Conservation (phyloP, 2,113 vertebrate genomes). For the Cheirogaleus medius region DNA sequence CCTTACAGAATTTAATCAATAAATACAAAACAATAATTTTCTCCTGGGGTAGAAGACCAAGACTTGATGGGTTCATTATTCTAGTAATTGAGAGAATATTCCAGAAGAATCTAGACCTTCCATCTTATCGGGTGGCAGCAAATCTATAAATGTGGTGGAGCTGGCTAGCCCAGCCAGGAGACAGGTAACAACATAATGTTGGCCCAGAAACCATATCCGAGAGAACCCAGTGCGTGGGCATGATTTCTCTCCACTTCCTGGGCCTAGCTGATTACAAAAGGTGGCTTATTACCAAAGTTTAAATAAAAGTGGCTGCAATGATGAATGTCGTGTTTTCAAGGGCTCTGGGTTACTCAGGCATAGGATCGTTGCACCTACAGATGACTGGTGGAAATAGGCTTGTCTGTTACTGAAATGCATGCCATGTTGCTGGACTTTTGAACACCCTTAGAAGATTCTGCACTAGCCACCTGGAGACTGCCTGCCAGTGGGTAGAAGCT, state of each 20-base stretch:
- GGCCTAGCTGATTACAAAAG: neutral
- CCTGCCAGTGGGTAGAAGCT: neutral
- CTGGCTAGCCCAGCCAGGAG: neutral
- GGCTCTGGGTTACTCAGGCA: neutral
- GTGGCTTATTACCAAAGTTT: neutral
- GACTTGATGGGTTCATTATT: neutral
- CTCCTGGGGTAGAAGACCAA: neutral
- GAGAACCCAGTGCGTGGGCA: fast-evolving
- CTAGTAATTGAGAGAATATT: neutral
- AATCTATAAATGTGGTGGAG: neutral
- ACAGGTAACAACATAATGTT: fast-evolving
- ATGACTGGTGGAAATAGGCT: neutral
- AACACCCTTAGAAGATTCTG: neutral
- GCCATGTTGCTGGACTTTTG: too few relatives aligned
- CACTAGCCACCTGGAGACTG: neutral
- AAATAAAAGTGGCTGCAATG: neutral
- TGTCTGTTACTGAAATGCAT: neutral
- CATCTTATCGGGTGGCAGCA: neutral
- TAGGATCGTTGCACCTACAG: too few relatives aligned
- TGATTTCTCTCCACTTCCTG: neutral
- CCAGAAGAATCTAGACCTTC: neutral
- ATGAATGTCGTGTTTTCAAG: neutral
- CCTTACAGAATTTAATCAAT: neutral
- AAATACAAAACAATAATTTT: neutral
- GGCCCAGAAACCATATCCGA: fast-evolving